These are phyloP conservation scores for Odontothrips loti DNA, from an alignment of 2,888 invertebrate genomes.

Conservation along the genomic window DNA sequence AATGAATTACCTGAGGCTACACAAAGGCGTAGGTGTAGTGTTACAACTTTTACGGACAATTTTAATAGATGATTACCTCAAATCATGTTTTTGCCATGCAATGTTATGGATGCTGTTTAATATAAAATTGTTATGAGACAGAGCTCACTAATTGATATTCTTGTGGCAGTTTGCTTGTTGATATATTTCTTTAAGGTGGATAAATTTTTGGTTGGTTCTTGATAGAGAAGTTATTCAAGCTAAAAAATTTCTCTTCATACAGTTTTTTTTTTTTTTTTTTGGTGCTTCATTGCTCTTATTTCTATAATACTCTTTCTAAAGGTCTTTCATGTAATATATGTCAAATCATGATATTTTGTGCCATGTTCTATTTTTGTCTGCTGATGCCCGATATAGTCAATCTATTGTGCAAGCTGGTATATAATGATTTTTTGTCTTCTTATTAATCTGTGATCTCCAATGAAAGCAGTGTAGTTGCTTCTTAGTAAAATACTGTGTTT, in stretches of 20 bases:
- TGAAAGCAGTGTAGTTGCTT: not conserved
- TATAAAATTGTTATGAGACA: not conserved
- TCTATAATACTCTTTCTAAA: no score
- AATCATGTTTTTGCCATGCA: not conserved
- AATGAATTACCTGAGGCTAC: not conserved
- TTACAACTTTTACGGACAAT: not conserved
- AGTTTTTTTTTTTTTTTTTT: not conserved
- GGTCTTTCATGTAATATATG: not conserved
- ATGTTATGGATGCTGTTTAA: not conserved
- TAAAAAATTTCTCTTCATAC: no score
- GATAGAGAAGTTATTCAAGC: no score
- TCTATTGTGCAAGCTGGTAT: no score
- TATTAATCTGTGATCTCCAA: not conserved
- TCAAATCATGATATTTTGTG: not conserved
- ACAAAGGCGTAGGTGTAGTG: not conserved
- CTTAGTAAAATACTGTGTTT: not conserved
- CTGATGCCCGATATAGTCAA: no score
- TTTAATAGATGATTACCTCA: not conserved
- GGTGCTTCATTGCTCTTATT: not conserved
- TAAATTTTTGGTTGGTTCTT: no score
- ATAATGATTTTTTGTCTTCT: not conserved
- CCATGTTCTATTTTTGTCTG: not conserved
- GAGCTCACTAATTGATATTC: no score
- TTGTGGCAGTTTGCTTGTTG: no score
- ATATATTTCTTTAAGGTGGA: no score